Evolutionary conservation across 2,797 vertebrate species (phyloP).

Genomic region (Pygocentrus nattereri): DNA sequence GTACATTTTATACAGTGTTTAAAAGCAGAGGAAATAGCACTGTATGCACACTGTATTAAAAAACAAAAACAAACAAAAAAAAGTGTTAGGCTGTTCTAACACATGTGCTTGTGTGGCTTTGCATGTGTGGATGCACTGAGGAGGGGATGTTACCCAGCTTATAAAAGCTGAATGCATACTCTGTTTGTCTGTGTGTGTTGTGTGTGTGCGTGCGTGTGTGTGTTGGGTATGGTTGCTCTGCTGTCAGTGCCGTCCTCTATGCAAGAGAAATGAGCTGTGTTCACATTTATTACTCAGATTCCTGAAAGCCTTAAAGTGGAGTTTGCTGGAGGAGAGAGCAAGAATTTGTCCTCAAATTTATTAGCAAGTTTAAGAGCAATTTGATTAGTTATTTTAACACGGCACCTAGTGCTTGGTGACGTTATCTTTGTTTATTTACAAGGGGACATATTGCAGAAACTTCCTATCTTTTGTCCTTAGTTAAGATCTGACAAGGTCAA

Average conservation of each 20-base stretch:
- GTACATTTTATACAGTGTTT: neutral
- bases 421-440: neutral
- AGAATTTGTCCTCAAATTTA: neutral
- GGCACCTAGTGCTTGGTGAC: neutral
- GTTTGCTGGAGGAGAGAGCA: neutral
- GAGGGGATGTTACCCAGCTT: slow-evolving; percentile 4
- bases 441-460: too few relatives aligned
- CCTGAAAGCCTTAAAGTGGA: neutral
- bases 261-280: neutral
- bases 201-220: slow-evolving; percentile 71
- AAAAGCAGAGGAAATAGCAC: neutral
- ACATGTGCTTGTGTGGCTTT: neutral
- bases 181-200: slow-evolving; percentile 71
- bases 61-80: too few relatives aligned
- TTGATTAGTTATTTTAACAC: neutral
- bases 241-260: slow-evolving; percentile 5
- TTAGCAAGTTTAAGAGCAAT: neutral
- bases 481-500: too few relatives aligned
- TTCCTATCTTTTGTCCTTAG: too few relatives aligned
- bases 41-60: too few relatives aligned
- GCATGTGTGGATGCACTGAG: neutral
- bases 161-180: slow-evolving; percentile 77
- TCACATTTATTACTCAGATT: neutral
- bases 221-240: slow-evolving; percentile 50
- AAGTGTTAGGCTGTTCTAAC: neutral